Evolutionary conservation across 2,113 vertebrate species (phyloP), one percentile per base, ranked within the genome.

Genomic region (Willisornis vidua): DNA sequence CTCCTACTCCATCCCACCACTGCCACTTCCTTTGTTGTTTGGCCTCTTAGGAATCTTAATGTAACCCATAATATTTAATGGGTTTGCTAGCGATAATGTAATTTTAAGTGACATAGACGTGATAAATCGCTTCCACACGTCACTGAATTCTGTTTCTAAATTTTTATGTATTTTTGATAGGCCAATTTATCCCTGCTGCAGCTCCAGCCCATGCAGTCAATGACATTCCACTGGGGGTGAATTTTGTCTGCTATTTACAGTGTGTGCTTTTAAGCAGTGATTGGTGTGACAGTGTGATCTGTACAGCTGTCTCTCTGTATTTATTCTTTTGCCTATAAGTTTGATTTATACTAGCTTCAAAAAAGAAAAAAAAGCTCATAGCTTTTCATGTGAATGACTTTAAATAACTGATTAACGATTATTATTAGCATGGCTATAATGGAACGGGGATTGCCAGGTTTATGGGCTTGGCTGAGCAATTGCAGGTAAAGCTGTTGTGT

Each of bases 221-320:
- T 75, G 79, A 83, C 93, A 94, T 96, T 97, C 94, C 94, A 94
- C 79, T 94, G 93, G 83, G 93, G 96, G 86, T 89, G 93, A 94
- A 93, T 95, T 96, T 96, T 96, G 93, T 77, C 93, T 97, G 96
- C 91, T 95, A 84, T 95, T 96, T 97, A 95, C 87, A 96, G 80
- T 93, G 55, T 90, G 81, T 92, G 86, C 94, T 96, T 97, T 95
- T 97, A 91, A 92, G 84, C 94, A 82, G 96, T 93, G 95, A 93
- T 89, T 96, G 91, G 95, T 96, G 95, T 94, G 96, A 96, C 95
- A 92, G 93, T 91, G 86, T 96, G 95, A 96, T 96, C 93, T 87
- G 90, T 96, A 95, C 93, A 97, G 95, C 97, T 97, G 96, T 97
- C 97, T 97, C 63, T 68, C 92, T 94, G 74, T 95, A 97, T 97